Base-by-base conservation (phyloP, 35 echinoderm and acorn worm genomes). In the Patiria miniata region DNA sequence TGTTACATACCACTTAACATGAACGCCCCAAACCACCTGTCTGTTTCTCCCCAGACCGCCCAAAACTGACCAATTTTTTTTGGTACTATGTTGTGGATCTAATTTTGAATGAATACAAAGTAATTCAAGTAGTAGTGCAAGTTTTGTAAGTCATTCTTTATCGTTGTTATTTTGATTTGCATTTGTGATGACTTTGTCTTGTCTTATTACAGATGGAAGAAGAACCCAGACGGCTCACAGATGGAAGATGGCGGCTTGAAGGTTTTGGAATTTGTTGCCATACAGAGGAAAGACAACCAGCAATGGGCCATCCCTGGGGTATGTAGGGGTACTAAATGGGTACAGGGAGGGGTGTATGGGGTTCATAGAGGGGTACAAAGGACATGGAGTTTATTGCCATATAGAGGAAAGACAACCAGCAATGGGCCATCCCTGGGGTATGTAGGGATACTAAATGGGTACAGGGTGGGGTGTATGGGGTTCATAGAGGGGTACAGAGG, bases 301-400 rank as follows among this genome's bases (percentile, higher is more conserved):
- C 95, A 97, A 40, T 97, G 94, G 94, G 94, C 94, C 18, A 95
- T 95, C 52, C 94, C 94, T 23, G 94, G 94, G 65, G 94, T 95
- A 85, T 89, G 94, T 91, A 16, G 17, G 30, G 60, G 30, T 8
- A 12, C 19, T 12, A 47, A 4, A 47, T 4, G 42, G 42, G 12
- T 47, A 47, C 42, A 6, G 42, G 42, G 42, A 47, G 42, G 42
- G 42, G 42, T 47, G 42, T 47, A n/a, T n/a, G n/a, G n/a, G n/a
- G n/a, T n/a, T n/a, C n/a, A n/a, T n/a, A 42, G 29, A 5, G 78
- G 39, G 30, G n/a, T 26, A 36, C 22, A 29, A 17, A 57, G 23
- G 81, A 93, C 1, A 65, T 93, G 40, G 95, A 93, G 56, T 93
- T 93, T 61, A 89, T 97, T 79, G 90, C 95, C 39, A 97, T 93